Evolutionary conservation across 2,888 invertebrate genomes (phyloP).

Genomic region (Germaria angustata): DNA sequence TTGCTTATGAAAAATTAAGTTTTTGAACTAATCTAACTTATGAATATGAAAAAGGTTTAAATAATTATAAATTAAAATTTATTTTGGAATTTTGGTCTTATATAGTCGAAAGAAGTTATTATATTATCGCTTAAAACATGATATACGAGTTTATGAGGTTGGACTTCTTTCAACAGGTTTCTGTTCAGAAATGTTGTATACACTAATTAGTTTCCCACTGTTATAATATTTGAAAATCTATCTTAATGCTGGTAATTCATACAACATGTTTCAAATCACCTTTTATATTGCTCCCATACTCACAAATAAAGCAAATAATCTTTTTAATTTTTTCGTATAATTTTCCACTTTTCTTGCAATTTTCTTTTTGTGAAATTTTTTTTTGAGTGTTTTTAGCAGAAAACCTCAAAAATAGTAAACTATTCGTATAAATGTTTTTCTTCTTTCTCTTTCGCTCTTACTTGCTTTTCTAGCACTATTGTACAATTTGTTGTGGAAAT

Average conservation of each 20-base stretch:
- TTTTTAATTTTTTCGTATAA: background rate
- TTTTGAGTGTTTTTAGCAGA: conserved; percentile 36
- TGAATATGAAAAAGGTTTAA: too few species aligned
- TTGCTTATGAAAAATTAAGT: too few species aligned
- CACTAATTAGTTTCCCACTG: background rate
- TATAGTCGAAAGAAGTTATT: too few species aligned
- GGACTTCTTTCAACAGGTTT: too few species aligned
- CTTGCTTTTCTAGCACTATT: background rate
- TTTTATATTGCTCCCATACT: background rate
- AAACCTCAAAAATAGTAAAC: conserved; percentile 10
- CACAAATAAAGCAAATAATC: background rate
- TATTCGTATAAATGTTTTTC: background rate
- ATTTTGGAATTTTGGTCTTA: too few species aligned
- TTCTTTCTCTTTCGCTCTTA: background rate
- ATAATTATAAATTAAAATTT: too few species aligned
- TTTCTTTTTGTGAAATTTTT: conserved; percentile 41
- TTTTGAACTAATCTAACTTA: too few species aligned
- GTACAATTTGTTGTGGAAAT: conserved; percentile 17
- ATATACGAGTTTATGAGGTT: too few species aligned
- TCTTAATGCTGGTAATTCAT: conserved; percentile 4
- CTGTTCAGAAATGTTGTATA: background rate
- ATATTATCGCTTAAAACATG: too few species aligned
- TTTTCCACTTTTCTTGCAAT: background rate
- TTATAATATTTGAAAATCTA: background rate
- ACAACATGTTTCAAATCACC: background rate